Percentiles rank a stretch among this genome's conserved stretches.
Evolutionary conservation across 2,113 vertebrate genomes (phyloP).

Genomic region (Asarcornis scutulata): DNA sequence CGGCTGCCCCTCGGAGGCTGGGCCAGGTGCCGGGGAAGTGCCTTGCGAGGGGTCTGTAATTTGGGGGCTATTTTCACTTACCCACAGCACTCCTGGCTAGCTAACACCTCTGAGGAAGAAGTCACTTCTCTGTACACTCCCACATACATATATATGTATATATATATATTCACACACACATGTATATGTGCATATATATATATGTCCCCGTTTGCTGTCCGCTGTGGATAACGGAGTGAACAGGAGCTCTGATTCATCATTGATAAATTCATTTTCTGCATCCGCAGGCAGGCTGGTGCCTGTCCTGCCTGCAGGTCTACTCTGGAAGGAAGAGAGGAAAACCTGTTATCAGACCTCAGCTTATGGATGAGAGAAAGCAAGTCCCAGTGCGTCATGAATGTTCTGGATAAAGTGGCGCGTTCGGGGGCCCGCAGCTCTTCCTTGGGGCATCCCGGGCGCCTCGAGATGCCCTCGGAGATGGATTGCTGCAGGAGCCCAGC

Average conservation of each 20-base stretch:
- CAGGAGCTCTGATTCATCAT: not conserved
- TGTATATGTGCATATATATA: too few relatives aligned
- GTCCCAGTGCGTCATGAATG: not conserved
- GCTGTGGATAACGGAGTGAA: not conserved
- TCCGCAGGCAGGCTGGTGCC: not conserved
- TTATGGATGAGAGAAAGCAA: not conserved
- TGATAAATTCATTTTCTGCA: not conserved
- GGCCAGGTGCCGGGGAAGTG: too few relatives aligned
- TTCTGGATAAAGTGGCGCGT: not conserved
- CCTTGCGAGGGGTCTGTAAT: not conserved
- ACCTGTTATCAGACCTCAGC: not conserved
- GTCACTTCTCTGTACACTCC: accelerated
- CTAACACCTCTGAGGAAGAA: not conserved
- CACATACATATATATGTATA: too few relatives aligned
- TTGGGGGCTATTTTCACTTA: not conserved
- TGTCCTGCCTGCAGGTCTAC: not conserved
- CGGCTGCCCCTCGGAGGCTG: too few relatives aligned
- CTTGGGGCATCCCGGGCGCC: not conserved
- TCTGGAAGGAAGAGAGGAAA: not conserved
- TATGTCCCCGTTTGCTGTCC: not conserved
- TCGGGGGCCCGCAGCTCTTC: not conserved
- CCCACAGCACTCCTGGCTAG: not conserved
- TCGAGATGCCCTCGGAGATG: conserved; percentile 15
- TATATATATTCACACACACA: too few relatives aligned
- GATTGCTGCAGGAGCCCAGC: not conserved